Evolutionary conservation across 1,140 invertebrate species (phyloP).

Genomic region (Nasonia vitripennis): DNA sequence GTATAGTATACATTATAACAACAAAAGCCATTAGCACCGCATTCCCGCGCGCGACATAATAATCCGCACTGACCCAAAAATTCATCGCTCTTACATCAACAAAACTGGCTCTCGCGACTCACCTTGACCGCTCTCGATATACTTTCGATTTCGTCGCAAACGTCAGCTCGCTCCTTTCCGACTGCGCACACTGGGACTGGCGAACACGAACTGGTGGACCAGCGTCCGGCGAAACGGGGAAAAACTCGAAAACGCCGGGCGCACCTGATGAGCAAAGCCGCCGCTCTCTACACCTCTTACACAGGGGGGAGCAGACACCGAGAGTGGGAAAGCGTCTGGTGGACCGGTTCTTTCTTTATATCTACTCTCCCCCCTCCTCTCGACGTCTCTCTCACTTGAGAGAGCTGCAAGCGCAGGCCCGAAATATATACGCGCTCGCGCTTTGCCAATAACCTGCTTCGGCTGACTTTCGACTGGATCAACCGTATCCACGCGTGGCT

Average conservation of each 20-base stretch:
- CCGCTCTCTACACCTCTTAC: neutral
- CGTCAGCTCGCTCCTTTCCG: neutral
- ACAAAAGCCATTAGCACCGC: neutral
- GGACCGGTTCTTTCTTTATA: slow-evolving; percentile 48
- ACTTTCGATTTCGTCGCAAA: slow-evolving; percentile 23
- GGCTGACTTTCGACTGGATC: neutral
- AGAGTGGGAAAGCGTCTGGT: slow-evolving; percentile 30
- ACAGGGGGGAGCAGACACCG: neutral
- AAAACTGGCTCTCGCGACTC: neutral
- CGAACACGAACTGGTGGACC: slow-evolving; percentile 41
- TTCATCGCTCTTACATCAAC: neutral
- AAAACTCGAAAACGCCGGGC: slow-evolving; percentile 26
- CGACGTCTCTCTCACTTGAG: neutral
- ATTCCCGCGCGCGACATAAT: neutral
- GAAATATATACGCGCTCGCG: slow-evolving; percentile 12
- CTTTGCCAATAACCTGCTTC: neutral
- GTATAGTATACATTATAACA: neutral
- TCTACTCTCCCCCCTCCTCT: neutral
- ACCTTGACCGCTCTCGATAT: slow-evolving; percentile 32
- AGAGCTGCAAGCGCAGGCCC: neutral
- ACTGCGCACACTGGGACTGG: neutral
- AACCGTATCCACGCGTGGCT: neutral
- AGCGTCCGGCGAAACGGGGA: slow-evolving; percentile 23
- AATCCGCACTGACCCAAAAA: slow-evolving; percentile 13
- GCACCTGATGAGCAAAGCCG: neutral